These are phyloP conservation scores for Holacanthella duospinosa DNA, from an alignment of 2,888 invertebrate genomes.

Conservation along the genomic window DNA sequence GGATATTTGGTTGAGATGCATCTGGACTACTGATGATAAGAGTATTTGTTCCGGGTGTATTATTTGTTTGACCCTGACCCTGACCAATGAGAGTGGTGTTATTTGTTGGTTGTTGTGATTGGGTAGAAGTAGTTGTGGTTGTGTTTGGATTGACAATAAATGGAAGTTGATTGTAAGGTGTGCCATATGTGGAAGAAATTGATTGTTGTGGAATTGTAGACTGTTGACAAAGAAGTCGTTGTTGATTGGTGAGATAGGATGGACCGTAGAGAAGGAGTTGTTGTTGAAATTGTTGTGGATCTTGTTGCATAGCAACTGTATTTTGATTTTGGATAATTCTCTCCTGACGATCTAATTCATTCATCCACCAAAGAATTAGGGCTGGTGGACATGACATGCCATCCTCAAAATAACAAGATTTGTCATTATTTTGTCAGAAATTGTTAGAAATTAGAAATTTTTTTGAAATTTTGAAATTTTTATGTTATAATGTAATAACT, in stretches of 20 bases:
- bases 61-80: background rate
- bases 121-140: background rate
- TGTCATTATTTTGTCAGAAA: background rate
- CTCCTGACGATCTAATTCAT: background rate
- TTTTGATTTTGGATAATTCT: background rate
- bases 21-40: background rate
- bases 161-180: background rate
- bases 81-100: background rate
- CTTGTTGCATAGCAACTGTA: no score
- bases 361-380: conserved; percentile 9
- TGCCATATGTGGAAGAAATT: background rate
- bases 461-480: background rate
- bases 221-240: background rate
- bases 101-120: background rate
- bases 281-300: no score
- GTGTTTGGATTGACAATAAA: background rate
- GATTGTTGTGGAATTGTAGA: background rate
- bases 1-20: background rate
- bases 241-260: background rate
- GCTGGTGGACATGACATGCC: conserved; percentile 11
- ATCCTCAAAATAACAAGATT: background rate
- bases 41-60: background rate
- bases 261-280: background rate
- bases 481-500: background rate
- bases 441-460: background rate